Base-by-base conservation (phyloP, 1,140 invertebrate species). In the Tetramorium alpestre region DNA sequence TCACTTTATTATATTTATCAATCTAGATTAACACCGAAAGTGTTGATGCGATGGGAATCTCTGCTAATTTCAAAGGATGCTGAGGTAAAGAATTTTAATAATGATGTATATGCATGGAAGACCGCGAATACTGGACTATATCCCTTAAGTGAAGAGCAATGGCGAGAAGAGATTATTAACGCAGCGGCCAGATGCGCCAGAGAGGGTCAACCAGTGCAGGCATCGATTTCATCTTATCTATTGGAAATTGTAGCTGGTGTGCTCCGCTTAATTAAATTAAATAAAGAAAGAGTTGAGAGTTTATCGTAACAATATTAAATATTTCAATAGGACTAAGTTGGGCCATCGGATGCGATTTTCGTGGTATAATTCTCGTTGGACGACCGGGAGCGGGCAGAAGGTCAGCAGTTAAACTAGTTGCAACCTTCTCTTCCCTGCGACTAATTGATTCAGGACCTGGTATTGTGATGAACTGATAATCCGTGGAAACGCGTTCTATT, bases 381-480 rank as follows among this genome's bases (percentile, higher is more conserved):
- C 95, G 97, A 89, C 96, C 97, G 60, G 98, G 98, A 7, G 96
- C 97, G 65, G 98, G 98, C 11, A 96, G 98, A 58, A 96, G 97
- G 88, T 97, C 98, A 22, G 97, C 98, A 1, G 95, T 97, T 5
- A 96, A 96, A 90, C 96, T 99, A 11, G 96, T 98, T 6, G 96
- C 98, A 11, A 96, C 96, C 65, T 95, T 98, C 91, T 97, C 98
- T 70, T 96, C 97, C 64, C 96, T 97, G 70, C 96, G 96, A 78
- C 92, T 99, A 8, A 94, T 98, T 0, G 93, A 94, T n/a, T 92
- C 93, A 13, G 94, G 93, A 78, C 93, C 95, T 65, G 94, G 94
- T 94, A 90, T 8, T 10, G 25, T 58, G 16, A 69, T 73, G 11
- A 44, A 22, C 3, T 67, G 6, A 69, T 38, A 58, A 78, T 22